phyloP scores from a whole-genome alignment of 2,888 invertebrate species.

The Tortrix viridana region DNA sequence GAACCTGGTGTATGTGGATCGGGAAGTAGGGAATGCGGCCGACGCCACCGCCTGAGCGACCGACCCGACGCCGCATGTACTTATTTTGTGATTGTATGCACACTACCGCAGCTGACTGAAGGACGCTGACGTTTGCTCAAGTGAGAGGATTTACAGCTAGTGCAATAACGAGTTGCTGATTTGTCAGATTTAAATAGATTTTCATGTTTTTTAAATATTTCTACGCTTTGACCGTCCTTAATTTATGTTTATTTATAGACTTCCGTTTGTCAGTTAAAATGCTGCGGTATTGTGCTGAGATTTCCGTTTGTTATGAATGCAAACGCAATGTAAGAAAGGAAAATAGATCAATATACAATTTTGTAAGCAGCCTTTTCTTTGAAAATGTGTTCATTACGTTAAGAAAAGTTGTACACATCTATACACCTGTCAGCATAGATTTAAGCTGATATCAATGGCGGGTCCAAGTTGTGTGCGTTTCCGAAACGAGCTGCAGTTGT shows the following conservation, averaged over 20 bases:
- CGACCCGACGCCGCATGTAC: constrained; percentile 20
- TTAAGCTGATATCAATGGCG: constrained; percentile 33
- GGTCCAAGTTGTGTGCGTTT: constrained; percentile 19
- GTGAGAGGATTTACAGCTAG: neutral
- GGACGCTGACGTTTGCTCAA: constrained; percentile 29
- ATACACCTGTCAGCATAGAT: constrained; percentile 37
- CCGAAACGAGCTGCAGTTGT: constrained; percentile 8
- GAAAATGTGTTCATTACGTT: constrained; percentile 15
- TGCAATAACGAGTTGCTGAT: neutral
- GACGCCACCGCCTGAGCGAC: constrained; percentile 32
- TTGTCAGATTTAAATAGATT: neutral
- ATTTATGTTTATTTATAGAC: constrained; percentile 14
- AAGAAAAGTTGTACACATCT: constrained; percentile 27
- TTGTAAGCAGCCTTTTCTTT: constrained; percentile 10
- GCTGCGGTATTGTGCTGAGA: constrained; percentile 22
- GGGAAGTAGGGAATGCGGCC: constrained; percentile 17
- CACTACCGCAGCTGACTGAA: constrained; percentile 19
- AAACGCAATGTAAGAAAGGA: constrained; percentile 4
- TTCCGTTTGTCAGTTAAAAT: constrained; percentile 5
- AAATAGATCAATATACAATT: constrained; percentile 3
- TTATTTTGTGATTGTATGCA: constrained; percentile 10
- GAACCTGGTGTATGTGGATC: neutral
- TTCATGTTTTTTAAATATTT: neutral
- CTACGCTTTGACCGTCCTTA: constrained; percentile 21
- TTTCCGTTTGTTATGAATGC: constrained; percentile 1